These are phyloP conservation scores for Mesitornis unicolor DNA, from an alignment of 2,113 vertebrate genomes.

Conservation along the genomic window DNA sequence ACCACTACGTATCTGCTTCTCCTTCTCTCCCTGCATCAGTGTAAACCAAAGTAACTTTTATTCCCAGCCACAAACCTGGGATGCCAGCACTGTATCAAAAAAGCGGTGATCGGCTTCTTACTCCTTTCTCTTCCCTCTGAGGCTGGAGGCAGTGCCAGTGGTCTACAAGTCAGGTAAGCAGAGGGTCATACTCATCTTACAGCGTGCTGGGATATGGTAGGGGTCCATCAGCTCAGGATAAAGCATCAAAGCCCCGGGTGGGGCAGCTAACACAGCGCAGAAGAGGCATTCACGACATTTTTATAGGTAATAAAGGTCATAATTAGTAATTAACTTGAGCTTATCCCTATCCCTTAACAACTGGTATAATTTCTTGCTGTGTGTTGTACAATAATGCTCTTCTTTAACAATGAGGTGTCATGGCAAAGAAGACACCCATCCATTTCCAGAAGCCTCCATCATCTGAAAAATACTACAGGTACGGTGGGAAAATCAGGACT, in stretches of 20 bases:
- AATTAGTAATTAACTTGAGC: background rate
- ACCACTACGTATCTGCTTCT: background rate
- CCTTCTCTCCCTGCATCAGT: background rate
- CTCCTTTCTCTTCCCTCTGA: too few species aligned
- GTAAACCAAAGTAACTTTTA: background rate
- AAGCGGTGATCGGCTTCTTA: rapidly evolving
- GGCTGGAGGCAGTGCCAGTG: background rate
- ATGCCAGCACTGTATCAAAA: background rate
- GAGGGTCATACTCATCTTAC: background rate
- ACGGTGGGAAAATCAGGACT: background rate
- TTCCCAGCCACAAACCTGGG: background rate
- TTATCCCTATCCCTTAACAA: background rate
- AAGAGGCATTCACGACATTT: background rate
- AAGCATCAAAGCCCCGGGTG: background rate
- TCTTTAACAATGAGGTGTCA: background rate
- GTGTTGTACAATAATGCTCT: background rate
- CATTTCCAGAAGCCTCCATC: background rate
- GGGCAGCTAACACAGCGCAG: background rate
- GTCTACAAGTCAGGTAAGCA: background rate
- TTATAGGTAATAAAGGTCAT: background rate
- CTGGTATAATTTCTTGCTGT: background rate
- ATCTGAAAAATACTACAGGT: background rate
- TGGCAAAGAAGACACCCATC: background rate
- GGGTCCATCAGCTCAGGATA: background rate
- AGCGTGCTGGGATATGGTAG: background rate